Conservation (phyloP, 2,797 vertebrate genomes). For the Scleropages formosus region DNA sequence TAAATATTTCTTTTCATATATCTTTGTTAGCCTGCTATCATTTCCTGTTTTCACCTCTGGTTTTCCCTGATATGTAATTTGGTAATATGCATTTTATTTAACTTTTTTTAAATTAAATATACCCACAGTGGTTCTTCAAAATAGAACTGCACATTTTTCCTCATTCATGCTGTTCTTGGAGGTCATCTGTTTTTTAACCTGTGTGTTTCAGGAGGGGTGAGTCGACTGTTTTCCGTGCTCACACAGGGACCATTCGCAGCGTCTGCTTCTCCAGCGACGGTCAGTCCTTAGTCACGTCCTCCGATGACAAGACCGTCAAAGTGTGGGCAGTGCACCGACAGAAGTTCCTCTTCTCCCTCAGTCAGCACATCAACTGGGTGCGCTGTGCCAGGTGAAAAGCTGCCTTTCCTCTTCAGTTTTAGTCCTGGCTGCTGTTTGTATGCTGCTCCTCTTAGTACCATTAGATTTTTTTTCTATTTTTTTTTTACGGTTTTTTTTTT, state of each 20-base stretch:
- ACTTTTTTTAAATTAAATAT: not conserved
- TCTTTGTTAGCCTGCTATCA: too few species aligned
- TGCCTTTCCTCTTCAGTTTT: not conserved
- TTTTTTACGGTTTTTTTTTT: too few species aligned
- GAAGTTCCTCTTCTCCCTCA: slow-evolving; percentile 92
- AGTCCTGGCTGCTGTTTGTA: not conserved
- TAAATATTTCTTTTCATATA: too few species aligned
- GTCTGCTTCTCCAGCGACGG: slow-evolving; percentile 89
- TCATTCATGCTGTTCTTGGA: not conserved
- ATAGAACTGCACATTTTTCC: too few species aligned
- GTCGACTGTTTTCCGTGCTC: slow-evolving; percentile 85
- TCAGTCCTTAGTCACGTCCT: slow-evolving; percentile 86
- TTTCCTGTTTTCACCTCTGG: too few species aligned
- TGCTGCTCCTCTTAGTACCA: not conserved
- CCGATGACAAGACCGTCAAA: slow-evolving; percentile 96
- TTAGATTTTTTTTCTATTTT: too few species aligned
- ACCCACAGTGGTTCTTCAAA: not conserved
- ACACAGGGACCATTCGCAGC: slow-evolving; percentile 85
- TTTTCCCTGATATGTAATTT: too few species aligned
- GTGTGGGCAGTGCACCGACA: slow-evolving; percentile 92
- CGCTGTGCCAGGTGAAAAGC: slow-evolving; percentile 87
- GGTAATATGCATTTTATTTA: not conserved
- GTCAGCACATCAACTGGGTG: slow-evolving; percentile 96
- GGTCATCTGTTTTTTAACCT: not conserved
- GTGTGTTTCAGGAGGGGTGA: slow-evolving; percentile 79